Evolutionary conservation across 2,888 invertebrate species (phyloP).

Genomic region (Oligia fasciuncula): DNA sequence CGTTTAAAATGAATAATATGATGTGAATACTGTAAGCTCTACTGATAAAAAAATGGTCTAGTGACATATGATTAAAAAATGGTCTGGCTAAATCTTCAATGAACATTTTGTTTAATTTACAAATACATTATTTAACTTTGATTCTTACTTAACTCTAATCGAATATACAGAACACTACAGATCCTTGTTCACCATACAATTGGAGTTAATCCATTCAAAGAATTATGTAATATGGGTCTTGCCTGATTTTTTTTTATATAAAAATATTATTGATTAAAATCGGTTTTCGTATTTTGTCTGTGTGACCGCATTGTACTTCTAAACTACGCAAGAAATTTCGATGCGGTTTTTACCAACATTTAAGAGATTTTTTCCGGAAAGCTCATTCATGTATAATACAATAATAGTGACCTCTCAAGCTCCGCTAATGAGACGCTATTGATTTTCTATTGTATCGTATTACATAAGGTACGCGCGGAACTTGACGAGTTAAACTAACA

Average conservation of each 20-base stretch:
- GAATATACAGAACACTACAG: conserved; percentile 1
- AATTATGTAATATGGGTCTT: too few species aligned
- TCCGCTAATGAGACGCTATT: too few species aligned
- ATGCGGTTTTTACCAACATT: not conserved
- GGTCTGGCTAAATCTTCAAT: not conserved
- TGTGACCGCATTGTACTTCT: not conserved
- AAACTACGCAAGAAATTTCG: not conserved
- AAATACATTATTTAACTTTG: not conserved
- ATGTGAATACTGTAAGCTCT: conserved; percentile 28
- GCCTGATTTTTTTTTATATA: too few species aligned
- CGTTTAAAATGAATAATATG: not conserved
- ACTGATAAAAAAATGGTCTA: not conserved
- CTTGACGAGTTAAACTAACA: not conserved
- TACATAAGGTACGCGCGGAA: too few species aligned
- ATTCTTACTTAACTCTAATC: conserved; percentile 22
- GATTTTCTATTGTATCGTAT: too few species aligned
- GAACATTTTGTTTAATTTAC: not conserved
- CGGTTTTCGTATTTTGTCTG: not conserved
- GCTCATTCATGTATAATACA: too few species aligned
- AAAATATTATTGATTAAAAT: not conserved
- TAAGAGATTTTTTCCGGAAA: not conserved
- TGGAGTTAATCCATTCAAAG: not conserved
- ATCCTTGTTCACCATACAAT: not conserved
- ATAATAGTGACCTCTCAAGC: too few species aligned
- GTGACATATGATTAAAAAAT: not conserved